A percentile compares a stretch with the other conserved stretches of the same genome.
These are phyloP conservation scores for Diadumene lineata DNA, from an alignment of 92 coral and sea anemone genomes.

Conservation along the genomic window DNA sequence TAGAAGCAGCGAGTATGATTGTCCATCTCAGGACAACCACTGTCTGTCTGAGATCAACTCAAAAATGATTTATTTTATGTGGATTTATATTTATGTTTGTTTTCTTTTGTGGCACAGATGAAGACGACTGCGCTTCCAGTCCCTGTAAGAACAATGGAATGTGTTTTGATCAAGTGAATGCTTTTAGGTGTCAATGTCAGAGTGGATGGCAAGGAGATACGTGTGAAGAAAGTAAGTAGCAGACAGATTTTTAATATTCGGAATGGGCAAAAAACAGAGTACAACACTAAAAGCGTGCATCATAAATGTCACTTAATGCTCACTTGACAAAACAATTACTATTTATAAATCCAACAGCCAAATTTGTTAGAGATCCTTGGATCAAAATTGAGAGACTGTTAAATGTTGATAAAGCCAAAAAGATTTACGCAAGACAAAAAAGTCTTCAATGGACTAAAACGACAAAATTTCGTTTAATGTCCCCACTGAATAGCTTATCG, in stretches of 20 bases:
- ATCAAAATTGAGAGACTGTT: neutral
- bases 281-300: too few relatives aligned
- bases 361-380: slow-evolving; percentile 2
- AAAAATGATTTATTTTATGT: too few relatives aligned
- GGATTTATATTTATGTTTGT: neutral
- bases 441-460: too few relatives aligned
- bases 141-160: slow-evolving; percentile 21
- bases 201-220: slow-evolving; percentile 5
- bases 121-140: slow-evolving; percentile 11
- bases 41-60: too few relatives aligned
- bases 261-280: too few relatives aligned
- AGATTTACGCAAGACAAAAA: too few relatives aligned
- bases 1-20: too few relatives aligned
- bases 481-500: too few relatives aligned
- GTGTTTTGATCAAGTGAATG: slow-evolving; percentile 9
- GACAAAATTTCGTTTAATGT: too few relatives aligned
- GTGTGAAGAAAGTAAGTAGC: slow-evolving; percentile 21
- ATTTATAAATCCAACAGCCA: neutral
- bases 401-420: neutral
- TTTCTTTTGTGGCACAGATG: neutral
- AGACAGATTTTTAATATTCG: too few relatives aligned
- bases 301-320: too few relatives aligned
- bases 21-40: too few relatives aligned
- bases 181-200: slow-evolving; percentile 1
- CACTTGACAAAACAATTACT: neutral